These are phyloP conservation scores for Periplaneta americana DNA, from an alignment of 1,140 invertebrate genomes.

Conservation along the genomic window DNA sequence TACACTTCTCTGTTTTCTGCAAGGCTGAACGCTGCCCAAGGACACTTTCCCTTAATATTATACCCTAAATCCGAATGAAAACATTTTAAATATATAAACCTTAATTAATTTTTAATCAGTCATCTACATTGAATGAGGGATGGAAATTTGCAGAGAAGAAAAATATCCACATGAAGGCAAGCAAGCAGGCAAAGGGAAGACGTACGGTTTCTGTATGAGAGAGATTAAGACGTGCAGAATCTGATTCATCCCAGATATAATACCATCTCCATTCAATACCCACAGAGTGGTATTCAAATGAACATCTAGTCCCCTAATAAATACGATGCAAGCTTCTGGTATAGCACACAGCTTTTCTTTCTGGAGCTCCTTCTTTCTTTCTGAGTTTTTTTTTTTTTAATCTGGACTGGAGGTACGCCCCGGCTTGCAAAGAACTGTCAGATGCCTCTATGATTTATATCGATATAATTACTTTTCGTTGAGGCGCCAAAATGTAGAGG, in stretches of 20 bases:
- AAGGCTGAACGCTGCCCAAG: no score
- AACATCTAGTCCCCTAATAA: not conserved
- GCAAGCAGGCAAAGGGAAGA: not conserved
- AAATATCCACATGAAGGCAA: not conserved
- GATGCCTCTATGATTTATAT: slow-evolving; percentile 14
- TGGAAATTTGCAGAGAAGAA: not conserved
- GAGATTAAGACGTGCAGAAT: not conserved
- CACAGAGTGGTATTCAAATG: not conserved
- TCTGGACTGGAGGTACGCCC: not conserved
- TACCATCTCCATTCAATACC: not conserved
- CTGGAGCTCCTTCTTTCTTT: not conserved
- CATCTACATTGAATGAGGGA: not conserved
- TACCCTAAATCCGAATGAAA: no score
- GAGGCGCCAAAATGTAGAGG: slow-evolving; percentile 2
- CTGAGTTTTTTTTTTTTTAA: not conserved
- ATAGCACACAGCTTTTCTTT: not conserved
- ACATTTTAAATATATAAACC: not conserved
- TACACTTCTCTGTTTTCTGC: no score
- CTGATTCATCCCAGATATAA: not conserved
- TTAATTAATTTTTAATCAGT: not conserved
- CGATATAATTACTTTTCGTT: slow-evolving; percentile 19
- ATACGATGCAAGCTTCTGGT: not conserved
- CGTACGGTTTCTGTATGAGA: not conserved
- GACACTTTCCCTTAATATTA: no score
- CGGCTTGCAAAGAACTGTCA: slow-evolving; percentile 2